Conservation (phyloP, 1,140 invertebrate species). For the Listronotus bonariensis region DNA sequence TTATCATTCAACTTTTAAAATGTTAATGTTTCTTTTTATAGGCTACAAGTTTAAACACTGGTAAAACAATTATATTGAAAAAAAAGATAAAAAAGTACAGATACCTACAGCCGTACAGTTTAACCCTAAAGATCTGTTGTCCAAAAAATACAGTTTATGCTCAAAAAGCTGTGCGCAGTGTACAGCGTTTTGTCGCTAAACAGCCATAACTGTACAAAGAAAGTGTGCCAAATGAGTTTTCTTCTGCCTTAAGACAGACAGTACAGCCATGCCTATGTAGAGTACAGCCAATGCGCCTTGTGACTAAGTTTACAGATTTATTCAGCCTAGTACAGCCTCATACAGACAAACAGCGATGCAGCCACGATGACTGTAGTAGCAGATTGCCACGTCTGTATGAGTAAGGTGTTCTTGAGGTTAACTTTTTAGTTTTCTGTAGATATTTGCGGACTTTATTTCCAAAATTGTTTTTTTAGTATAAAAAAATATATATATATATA, state of each 20-base stretch:
- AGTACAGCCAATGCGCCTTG: no score
- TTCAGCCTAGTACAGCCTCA: slow-evolving; percentile 3
- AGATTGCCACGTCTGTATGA: slow-evolving; percentile 18
- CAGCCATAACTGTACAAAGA: no score
- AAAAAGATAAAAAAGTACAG: slow-evolving; percentile 1
- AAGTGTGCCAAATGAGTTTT: no score
- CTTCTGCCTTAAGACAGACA: no score
- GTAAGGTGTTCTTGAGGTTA: slow-evolving; percentile 20
- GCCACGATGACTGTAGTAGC: slow-evolving; percentile 7
- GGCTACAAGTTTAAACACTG: slow-evolving; percentile 31
- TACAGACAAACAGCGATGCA: slow-evolving; percentile 5
- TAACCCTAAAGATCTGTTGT: slow-evolving; percentile 2
- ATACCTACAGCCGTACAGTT: slow-evolving; percentile 15
- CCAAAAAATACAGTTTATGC: background rate
- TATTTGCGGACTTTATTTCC: no score
- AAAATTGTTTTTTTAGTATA: no score
- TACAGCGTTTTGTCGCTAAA: no score
- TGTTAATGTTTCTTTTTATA: slow-evolving; percentile 36
- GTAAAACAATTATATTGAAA: slow-evolving; percentile 16
- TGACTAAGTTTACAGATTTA: background rate
- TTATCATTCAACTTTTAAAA: background rate
- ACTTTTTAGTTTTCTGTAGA: no score
- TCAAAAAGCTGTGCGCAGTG: no score
- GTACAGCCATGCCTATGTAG: slow-evolving; percentile 2
- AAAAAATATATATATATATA: no score